Evolutionary conservation across 2,888 invertebrate species (phyloP).

Genomic region (Rhimphoctona megacephalus): DNA sequence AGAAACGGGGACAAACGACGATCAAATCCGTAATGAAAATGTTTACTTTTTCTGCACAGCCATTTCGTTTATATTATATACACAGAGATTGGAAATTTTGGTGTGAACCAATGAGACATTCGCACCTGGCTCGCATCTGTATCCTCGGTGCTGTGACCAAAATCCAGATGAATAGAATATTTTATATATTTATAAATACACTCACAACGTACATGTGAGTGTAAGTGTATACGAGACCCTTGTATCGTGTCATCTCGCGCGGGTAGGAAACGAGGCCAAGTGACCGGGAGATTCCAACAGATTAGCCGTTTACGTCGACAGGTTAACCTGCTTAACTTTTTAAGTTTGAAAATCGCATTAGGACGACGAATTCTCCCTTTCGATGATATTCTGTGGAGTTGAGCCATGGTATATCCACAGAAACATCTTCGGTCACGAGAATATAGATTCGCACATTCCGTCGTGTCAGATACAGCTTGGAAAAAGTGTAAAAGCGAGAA

Average conservation of each 20-base stretch:
- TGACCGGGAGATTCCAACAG: slow-evolving; percentile 69
- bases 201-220: not conserved
- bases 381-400: slow-evolving; percentile 13
- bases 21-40: slow-evolving; percentile 58
- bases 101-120: slow-evolving; percentile 27
- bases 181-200: slow-evolving; percentile 41
- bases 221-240: slow-evolving; percentile 1
- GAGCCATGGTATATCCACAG: slow-evolving; percentile 15
- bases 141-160: slow-evolving; percentile 4
- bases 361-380: slow-evolving; percentile 38
- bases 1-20: not conserved
- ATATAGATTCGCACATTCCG: slow-evolving; percentile 19
- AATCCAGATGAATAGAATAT: slow-evolving; percentile 30
- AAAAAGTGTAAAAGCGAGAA: not conserved
- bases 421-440: slow-evolving; percentile 2
- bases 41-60: slow-evolving; percentile 50
- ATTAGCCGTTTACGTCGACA: slow-evolving; percentile 74
- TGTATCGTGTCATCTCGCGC: slow-evolving; percentile 33
- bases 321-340: slow-evolving; percentile 78
- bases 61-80: slow-evolving; percentile 23
- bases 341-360: slow-evolving; percentile 79
- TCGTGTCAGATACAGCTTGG: slow-evolving; percentile 4
- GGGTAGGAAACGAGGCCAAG: slow-evolving; percentile 50
- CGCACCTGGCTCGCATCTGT: slow-evolving; percentile 61
- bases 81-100: slow-evolving; percentile 9